These are phyloP conservation scores for Hipposideros armiger DNA, from an alignment of 2,113 vertebrate genomes.

Conservation along the genomic window DNA sequence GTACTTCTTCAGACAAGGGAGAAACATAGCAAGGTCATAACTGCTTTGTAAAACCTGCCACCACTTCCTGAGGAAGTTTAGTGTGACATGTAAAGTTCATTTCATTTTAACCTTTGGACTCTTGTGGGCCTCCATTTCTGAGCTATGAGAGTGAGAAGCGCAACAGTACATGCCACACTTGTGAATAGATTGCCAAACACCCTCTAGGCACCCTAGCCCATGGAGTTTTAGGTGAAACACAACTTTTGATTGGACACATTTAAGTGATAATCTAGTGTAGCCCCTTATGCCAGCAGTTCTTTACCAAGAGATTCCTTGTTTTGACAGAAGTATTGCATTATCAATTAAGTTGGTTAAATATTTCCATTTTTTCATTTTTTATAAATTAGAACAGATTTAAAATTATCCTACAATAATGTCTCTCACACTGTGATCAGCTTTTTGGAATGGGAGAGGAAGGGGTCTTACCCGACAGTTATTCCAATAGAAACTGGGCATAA, in stretches of 20 bases:
- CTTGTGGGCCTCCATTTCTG: background rate
- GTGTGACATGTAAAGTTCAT: background rate
- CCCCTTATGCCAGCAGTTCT: background rate
- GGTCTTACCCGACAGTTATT: background rate
- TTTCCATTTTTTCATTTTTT: background rate
- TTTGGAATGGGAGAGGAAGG: background rate
- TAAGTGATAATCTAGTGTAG: background rate
- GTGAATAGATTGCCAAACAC: background rate
- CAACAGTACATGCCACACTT: accelerated
- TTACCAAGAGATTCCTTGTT: constrained; percentile 10
- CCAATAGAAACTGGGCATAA: background rate
- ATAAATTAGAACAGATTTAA: constrained; percentile 5
- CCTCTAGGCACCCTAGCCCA: too few species aligned
- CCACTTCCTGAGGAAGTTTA: background rate
- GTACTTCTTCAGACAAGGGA: background rate
- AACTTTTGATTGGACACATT: background rate
- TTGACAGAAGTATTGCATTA: background rate
- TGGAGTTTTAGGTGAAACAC: background rate
- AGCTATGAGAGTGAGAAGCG: background rate
- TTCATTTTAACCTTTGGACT: background rate
- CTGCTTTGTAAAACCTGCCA: background rate
- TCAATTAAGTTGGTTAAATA: background rate
- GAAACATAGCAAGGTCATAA: background rate
- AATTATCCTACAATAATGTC: background rate
- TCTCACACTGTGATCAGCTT: background rate